Evolutionary conservation across 2,113 vertebrate species (phyloP).

Genomic region (Pelecanus crispus): DNA sequence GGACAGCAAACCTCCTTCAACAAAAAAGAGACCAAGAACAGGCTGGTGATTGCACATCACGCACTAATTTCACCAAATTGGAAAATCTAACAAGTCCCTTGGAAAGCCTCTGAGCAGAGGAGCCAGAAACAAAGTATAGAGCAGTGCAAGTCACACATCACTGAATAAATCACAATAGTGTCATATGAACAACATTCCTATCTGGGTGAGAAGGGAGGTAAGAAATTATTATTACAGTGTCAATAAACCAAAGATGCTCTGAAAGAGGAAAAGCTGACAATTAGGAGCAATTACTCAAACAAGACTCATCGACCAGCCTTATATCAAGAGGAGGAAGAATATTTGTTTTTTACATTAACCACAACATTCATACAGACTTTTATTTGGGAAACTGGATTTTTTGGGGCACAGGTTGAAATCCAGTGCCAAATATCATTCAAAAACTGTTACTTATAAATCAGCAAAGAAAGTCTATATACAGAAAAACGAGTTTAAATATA

Average conservation of each 20-base stretch:
- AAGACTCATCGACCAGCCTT: background rate
- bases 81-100: background rate
- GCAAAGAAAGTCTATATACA: background rate
- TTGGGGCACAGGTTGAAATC: background rate
- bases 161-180: background rate
- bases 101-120: background rate
- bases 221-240: background rate
- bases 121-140: background rate
- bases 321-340: background rate
- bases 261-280: background rate
- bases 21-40: background rate
- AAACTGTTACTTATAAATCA: background rate
- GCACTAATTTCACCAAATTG: background rate
- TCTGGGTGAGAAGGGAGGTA: background rate
- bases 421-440: background rate
- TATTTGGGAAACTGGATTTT: background rate
- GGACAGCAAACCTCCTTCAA: background rate
- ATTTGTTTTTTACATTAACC: background rate
- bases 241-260: background rate
- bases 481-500: background rate
- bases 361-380: background rate
- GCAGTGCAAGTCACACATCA: background rate
- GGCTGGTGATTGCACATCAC: background rate
- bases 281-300: background rate
- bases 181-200: background rate